Base-by-base conservation (phyloP, 1,140 invertebrate species). In the Diorhabda elongata region DNA sequence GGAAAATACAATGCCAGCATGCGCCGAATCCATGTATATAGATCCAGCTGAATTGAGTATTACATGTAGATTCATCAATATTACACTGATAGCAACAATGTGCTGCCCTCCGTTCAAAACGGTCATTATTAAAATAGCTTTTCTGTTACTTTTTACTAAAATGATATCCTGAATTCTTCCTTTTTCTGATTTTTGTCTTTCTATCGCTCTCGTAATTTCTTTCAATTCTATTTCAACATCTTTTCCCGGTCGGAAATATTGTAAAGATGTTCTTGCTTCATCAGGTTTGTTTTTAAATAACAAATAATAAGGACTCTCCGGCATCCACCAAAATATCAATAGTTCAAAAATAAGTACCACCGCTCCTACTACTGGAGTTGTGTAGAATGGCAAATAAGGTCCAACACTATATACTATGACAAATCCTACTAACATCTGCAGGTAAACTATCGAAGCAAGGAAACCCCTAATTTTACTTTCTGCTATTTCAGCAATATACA, bases 251-350 rank as follows among this genome's bases (percentile, higher is more conserved):
- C 87, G 78, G 2, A 91, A 74, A 73, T 80, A 83, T 5, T 79
- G 73, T 63, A 91, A 73, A 3, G 85, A 75, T 5, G 80, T 72
- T 3, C 82, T 71, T 0, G 88, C 88, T 52, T 85, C 83, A 3
- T 78, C 74, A 47, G 79, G 80, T 7, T 76, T 78, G 4, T 81
- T 80, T 60, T 74, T 69, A 45, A 76, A 71, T 4, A 75, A 41
- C 6, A 74, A 59, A 66, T 73, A 78, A 64, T 77, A 77, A 7
- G 76, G 76, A 41, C 72, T 75, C 65, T 77, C 74, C 11, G 76
- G 77, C 73, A 76, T 75, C 58, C 74, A 75, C 5, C 67, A 66
- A 52, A 77, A 75, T 56, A 52, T 64, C 42, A 43, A 11, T 9
- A 64, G 26, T 44, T 64, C 63, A 7, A 42, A 4, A 11, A 56